A percentile compares a stretch with the other conserved stretches of the same genome.
These are phyloP conservation scores for Habroteleia sp. DNA, from an alignment of 2,888 invertebrate genomes.

Conservation along the genomic window DNA sequence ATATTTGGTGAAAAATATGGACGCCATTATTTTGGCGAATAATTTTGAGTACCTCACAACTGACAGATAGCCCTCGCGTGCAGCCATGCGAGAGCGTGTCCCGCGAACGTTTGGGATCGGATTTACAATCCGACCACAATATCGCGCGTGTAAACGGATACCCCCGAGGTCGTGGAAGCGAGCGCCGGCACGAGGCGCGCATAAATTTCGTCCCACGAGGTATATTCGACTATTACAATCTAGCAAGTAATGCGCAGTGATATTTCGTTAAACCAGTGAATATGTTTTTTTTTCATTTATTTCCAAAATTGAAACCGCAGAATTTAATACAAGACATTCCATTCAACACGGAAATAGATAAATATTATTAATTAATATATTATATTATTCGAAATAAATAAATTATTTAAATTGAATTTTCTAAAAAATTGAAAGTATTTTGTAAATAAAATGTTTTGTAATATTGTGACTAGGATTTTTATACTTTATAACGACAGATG, in stretches of 20 bases:
- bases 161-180: conserved; percentile 65
- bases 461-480: too few relatives aligned
- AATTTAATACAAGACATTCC: too few relatives aligned
- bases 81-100: conserved; percentile 66
- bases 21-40: conserved; percentile 55
- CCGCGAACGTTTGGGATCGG: conserved; percentile 65
- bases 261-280: conserved; percentile 5
- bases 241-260: conserved; percentile 55
- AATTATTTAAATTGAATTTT: too few relatives aligned
- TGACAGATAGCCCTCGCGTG: conserved; percentile 61
- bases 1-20: conserved; percentile 50
- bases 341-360: too few relatives aligned
- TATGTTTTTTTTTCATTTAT: too few relatives aligned
- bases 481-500: too few relatives aligned
- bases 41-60: conserved; percentile 57
- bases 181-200: conserved; percentile 64
- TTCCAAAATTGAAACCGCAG: too few relatives aligned
- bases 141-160: conserved; percentile 69
- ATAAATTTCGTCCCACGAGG: conserved; percentile 66
- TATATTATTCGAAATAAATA: too few relatives aligned
- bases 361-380: too few relatives aligned
- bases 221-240: conserved; percentile 66
- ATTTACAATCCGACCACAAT: conserved; percentile 67
- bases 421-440: too few relatives aligned
- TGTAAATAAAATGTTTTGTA: too few relatives aligned